Base-by-base conservation (phyloP, 2,888 invertebrate species). In the Ennomos fuscantarius region DNA sequence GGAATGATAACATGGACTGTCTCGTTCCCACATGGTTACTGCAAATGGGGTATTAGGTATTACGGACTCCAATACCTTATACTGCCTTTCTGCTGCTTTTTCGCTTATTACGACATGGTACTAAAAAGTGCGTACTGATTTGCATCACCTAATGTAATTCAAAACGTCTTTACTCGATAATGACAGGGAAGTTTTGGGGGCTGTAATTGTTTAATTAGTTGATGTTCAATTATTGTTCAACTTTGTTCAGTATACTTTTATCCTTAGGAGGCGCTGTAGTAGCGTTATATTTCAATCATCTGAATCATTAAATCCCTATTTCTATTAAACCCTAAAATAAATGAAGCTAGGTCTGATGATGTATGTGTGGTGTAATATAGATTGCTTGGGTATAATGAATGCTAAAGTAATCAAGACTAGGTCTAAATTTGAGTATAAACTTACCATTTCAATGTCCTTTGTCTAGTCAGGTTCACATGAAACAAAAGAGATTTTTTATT, bases 381-480 rank as follows among this genome's bases (percentile, higher is more conserved):
- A n/a, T n/a, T n/a, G n/a, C n/a, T n/a, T n/a, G n/a, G 3, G 24
- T 24, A 2, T 6, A 6, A 24, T 0, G 24, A 24, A 6, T 6
- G 24, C 15, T 15, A 15, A 24, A 0, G 24, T 24, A 24, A 24
- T 24, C 5, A 24, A 24, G 3, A 24, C 24, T 24, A 24, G 24
- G 24, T 24, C 24, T 6, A 24, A 24, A 24, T 15, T 15, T 15
- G 24, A 24, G 6, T 24, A 24, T 6, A 24, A 24, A 84, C 93
- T 92, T 80, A 93, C 93, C 79, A 82, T 81, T 78, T 86, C 86
- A 9, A 84, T 80, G 48, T 90, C 82, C 37, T 66, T 69, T 12
- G 81, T 75, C 89, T 89, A 79, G 69, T 69, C 69, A 41, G 35
- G 24, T 46, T 9, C 10, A 85, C 82, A 89, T 89, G 89, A 72